Percentiles rank a stretch among this genome's conserved stretches.
phyloP scores from a whole-genome alignment of 1,140 invertebrate genomes.

The Nasonia giraulti region DNA sequence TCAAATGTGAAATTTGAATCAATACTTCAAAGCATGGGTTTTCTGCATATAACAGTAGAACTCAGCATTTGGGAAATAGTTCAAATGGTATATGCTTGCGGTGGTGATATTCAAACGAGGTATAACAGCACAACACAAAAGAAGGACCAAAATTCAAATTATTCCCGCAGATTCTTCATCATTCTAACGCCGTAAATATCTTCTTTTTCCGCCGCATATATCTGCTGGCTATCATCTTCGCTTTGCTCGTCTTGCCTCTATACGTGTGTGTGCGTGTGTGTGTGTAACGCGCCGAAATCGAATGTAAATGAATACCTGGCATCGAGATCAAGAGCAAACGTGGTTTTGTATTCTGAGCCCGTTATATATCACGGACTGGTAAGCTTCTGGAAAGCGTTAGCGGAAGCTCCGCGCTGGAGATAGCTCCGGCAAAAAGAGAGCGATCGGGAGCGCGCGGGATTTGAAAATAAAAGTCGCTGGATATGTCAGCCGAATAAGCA shows the following conservation, averaged over 20 bases:
- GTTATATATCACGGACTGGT: conserved; percentile 18
- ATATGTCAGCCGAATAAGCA: conserved; percentile 8
- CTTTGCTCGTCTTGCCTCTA: not conserved
- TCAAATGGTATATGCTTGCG: not conserved
- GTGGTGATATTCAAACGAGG: not conserved
- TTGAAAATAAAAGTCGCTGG: conserved; percentile 14
- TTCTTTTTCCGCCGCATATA: not conserved
- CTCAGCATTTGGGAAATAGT: not conserved
- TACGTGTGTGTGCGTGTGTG: not conserved
- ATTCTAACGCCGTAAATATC: not conserved
- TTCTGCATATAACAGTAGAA: not conserved
- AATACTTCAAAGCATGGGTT: no score
- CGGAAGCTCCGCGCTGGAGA: not conserved
- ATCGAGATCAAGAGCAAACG: conserved; percentile 6
- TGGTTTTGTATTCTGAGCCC: conserved; percentile 36
- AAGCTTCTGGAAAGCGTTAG: conserved; percentile 12
- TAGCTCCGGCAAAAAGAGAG: not conserved
- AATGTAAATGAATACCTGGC: conserved; percentile 44
- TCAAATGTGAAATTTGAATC: no score
- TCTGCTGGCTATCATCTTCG: not conserved
- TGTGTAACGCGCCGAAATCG: conserved; percentile 31
- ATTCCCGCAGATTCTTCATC: not conserved
- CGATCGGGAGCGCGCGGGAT: not conserved
- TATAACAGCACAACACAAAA: no score
- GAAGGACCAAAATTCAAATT: not conserved